These are phyloP conservation scores for Candoia aspera DNA, from an alignment of 2,113 vertebrate genomes.

Conservation along the genomic window DNA sequence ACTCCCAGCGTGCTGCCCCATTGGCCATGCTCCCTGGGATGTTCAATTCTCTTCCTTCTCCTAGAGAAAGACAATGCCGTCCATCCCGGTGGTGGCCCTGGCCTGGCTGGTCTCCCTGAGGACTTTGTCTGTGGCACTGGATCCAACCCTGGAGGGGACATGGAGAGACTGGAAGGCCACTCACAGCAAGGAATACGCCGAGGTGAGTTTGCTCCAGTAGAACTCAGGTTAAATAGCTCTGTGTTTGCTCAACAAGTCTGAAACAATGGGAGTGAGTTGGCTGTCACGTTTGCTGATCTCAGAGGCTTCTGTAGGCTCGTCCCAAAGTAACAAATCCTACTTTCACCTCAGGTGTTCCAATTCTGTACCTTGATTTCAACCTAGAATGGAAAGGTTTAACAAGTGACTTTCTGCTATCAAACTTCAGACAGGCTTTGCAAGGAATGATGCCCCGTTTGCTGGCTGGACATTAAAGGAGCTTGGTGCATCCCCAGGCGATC, in stretches of 20 bases:
- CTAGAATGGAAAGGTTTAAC: too few species aligned
- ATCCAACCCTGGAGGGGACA: background rate
- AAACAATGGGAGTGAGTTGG: background rate
- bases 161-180: conserved; percentile 32
- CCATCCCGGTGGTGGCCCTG: background rate
- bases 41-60: background rate
- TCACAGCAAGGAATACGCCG: background rate
- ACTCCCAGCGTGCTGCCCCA: accelerated
- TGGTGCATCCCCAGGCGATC: too few species aligned
- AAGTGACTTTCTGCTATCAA: background rate
- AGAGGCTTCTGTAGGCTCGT: too few species aligned
- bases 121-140: background rate
- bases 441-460: too few species aligned
- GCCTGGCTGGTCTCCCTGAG: background rate
- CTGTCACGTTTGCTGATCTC: too few species aligned
- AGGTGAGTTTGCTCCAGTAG: background rate
- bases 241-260: background rate
- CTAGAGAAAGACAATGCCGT: background rate
- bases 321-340: too few species aligned
- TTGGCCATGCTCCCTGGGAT: background rate
- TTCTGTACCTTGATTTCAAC: too few species aligned
- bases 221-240: too few species aligned
- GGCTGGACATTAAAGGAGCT: background rate
- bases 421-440: background rate
- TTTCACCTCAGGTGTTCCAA: too few species aligned